phyloP scores from a whole-genome alignment of 2,888 invertebrate genomes.

The Cephus rjabovi region DNA sequence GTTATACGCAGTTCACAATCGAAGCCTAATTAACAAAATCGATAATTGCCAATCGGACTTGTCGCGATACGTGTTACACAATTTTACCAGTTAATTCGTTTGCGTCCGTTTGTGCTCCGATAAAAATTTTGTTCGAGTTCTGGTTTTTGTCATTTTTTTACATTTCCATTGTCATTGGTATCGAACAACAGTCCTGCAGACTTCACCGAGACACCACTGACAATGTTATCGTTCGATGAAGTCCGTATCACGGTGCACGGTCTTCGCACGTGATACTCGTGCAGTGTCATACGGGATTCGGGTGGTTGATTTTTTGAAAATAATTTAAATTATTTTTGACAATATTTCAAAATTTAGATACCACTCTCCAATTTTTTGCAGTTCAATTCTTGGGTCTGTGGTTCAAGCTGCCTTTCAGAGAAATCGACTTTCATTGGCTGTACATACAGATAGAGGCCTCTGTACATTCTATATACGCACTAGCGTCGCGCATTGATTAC shows the following conservation, averaged over 20 bases:
- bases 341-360: too few species aligned
- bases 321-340: neutral
- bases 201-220: neutral
- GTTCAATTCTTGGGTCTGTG: neutral
- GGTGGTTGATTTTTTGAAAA: neutral
- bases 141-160: neutral
- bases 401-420: too few species aligned
- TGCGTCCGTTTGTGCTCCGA: too few species aligned
- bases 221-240: neutral
- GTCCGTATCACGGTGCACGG: neutral
- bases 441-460: too few species aligned
- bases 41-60: neutral
- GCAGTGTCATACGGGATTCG: neutral
- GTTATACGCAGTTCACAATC: neutral
- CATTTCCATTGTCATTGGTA: neutral
- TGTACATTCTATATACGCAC: neutral
- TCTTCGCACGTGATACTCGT: neutral
- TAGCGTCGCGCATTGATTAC: neutral
- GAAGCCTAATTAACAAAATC: neutral
- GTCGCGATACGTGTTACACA: neutral
- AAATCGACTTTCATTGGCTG: neutral
- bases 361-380: too few species aligned
- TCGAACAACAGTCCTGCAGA: neutral
- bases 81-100: neutral
- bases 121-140: neutral